These are phyloP conservation scores for Myripristis murdjan DNA, from an alignment of 2,797 vertebrate genomes.

Conservation along the genomic window DNA sequence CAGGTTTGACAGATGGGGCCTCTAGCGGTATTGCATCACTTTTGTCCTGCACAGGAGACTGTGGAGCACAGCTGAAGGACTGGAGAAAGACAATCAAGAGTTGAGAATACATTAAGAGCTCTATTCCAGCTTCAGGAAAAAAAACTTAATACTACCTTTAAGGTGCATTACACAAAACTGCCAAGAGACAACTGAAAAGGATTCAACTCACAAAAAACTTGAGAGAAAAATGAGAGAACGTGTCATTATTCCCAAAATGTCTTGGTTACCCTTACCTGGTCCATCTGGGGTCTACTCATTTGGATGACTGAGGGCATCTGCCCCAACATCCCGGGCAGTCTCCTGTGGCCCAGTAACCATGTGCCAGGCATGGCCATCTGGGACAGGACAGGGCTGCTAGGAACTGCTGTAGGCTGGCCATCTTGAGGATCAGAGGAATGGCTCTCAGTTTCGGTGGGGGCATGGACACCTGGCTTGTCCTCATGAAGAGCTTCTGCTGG, in stretches of 20 bases:
- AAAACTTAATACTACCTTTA: too few relatives aligned
- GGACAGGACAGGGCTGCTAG: constrained; percentile 84
- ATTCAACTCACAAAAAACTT: too few relatives aligned
- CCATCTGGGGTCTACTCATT: constrained; percentile 89
- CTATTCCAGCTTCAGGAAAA: too few relatives aligned
- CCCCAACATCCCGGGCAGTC: constrained; percentile 89
- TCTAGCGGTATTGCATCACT: constrained; percentile 76
- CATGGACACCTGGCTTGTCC: constrained; percentile 85
- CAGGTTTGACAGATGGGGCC: constrained; percentile 80
- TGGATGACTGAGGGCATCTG: constrained; percentile 88
- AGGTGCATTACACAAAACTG: too few relatives aligned
- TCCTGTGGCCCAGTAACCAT: constrained; percentile 88
- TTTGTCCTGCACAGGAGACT: constrained; percentile 83
- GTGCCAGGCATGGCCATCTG: constrained; percentile 88
- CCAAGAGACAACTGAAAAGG: too few relatives aligned
- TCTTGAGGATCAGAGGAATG: constrained; percentile 80
- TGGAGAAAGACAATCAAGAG: constrained; percentile 64
- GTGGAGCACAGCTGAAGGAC: constrained; percentile 90
- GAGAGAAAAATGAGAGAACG: too few relatives aligned
- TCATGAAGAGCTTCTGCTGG: constrained; percentile 68
- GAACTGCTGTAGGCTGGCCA: constrained; percentile 77
- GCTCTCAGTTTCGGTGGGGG: constrained; percentile 78
- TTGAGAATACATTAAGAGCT: neutral
- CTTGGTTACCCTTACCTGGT: constrained; percentile 89
- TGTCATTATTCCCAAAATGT: too few relatives aligned